A percentile compares a stretch with the other conserved stretches of the same genome.
Evolutionary conservation across 2,797 vertebrate genomes (phyloP).

Genomic region (Scarus forsteni): DNA sequence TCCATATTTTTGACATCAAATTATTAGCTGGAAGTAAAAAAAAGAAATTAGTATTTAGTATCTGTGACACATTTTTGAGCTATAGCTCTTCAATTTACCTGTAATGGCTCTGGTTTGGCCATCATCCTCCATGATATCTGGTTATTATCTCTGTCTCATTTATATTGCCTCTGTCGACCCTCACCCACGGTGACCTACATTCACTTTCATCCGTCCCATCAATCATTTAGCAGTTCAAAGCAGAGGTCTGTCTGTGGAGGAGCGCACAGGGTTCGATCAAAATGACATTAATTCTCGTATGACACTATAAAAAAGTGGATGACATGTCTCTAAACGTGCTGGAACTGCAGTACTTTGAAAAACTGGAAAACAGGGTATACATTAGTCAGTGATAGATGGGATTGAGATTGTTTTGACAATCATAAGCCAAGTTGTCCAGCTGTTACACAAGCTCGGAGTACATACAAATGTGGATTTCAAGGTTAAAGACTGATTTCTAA

Average conservation of each 20-base stretch:
- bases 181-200: slow-evolving; percentile 80
- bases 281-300: slow-evolving; percentile 66
- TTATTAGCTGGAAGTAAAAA: slow-evolving; percentile 42
- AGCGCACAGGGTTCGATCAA: slow-evolving; percentile 62
- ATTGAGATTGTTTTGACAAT: slow-evolving; percentile 31
- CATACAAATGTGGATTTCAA: slow-evolving; percentile 43
- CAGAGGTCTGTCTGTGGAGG: slow-evolving; percentile 65
- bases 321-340: slow-evolving; percentile 29
- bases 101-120: slow-evolving; percentile 60
- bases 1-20: slow-evolving; percentile 36
- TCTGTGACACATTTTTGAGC: slow-evolving; percentile 49
- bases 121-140: slow-evolving; percentile 74
- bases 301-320: slow-evolving; percentile 36
- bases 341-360: slow-evolving; percentile 18
- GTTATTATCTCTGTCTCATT: slow-evolving; percentile 76
- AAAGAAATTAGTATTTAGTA: slow-evolving; percentile 38
- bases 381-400: slow-evolving; percentile 16
- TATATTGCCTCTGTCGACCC: slow-evolving; percentile 70
- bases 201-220: slow-evolving; percentile 78
- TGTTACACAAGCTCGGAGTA: slow-evolving; percentile 15
- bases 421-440: slow-evolving; percentile 26
- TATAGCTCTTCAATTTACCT: slow-evolving; percentile 67
- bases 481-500: slow-evolving; percentile 34
- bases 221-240: slow-evolving; percentile 81
- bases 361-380: slow-evolving; percentile 29